These are phyloP conservation scores for Lepidochrysops patricia DNA, from an alignment of 2,888 invertebrate genomes.

Conservation along the genomic window DNA sequence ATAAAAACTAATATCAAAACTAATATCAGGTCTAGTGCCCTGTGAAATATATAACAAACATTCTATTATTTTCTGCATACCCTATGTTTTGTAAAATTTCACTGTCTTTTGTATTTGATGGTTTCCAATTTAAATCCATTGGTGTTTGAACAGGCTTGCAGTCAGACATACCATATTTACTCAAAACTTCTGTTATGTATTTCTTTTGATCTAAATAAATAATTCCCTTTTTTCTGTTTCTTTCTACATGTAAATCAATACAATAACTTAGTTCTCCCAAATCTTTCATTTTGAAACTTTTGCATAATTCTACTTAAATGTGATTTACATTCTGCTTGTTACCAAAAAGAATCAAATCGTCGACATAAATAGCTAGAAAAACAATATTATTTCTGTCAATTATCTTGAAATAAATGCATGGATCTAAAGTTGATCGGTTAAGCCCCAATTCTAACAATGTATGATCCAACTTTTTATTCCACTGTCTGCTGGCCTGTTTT, in stretches of 20 bases:
- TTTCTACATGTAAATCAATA: background rate
- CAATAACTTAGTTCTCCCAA: background rate
- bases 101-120: constrained; percentile 2
- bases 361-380: constrained; percentile 16
- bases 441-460: no score
- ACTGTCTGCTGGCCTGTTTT: constrained; percentile 2
- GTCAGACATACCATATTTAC: background rate
- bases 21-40: constrained; percentile 23
- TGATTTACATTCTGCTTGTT: constrained; percentile 1
- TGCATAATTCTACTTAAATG: background rate
- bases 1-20: constrained; percentile 14
- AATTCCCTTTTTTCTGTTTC: background rate
- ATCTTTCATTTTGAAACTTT: background rate
- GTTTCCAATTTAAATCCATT: constrained; percentile 12
- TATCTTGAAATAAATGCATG: background rate
- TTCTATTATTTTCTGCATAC: constrained; percentile 18
- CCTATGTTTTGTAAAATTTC: background rate
- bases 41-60: constrained; percentile 20
- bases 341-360: constrained; percentile 14
- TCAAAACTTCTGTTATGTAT: background rate
- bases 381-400: background rate
- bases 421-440: background rate
- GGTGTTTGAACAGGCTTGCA: constrained; percentile 8
- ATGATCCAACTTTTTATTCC: no score
- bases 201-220: background rate